Base-by-base conservation (phyloP, 1,140 invertebrate genomes). In the Diabrotica undecimpunctata region DNA sequence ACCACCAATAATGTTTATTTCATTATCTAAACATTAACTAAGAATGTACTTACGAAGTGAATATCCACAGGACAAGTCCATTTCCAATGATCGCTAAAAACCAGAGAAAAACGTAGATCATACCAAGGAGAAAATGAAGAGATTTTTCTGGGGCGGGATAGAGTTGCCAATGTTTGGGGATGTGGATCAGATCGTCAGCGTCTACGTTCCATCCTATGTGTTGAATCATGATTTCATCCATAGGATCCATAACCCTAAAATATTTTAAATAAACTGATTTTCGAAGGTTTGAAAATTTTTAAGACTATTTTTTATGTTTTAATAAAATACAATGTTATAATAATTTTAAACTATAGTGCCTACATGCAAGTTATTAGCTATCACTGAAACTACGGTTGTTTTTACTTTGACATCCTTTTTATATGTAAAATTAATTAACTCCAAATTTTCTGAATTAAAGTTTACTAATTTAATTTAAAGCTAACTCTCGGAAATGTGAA, bases 1-100 rank as follows among this genome's bases (percentile, higher is more conserved):
- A n/a, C 46, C n/a, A n/a, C 46, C 46, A 50, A n/a, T n/a, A n/a
- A n/a, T n/a, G 25, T 25, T 25, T 4, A 25, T 25, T 4, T 25
- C 25, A 4, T 25, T 25, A 25, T 25, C 25, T 25, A 25, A 25
- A 25, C 25, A 25, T 25, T 25, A 25, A 2, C 25, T 25, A 25
- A 25, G 25, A 25, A 51, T 66, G 46, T 51, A 39, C 61, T 67
- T 70, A 70, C 85, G 90, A 85, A 64, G 87, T 85, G 78, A 96
- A 96, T 68, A 96, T 89, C 85, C 90, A 96, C 70, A 96, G 87
- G 66, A 96, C 94, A 13, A 95, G 81, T 38, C 93, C 91, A 78
- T 96, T 96, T 66, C 94, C 94, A 4, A 89, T 75, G 2, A 93
- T 80, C 5, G 92, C 85, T 25, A 90, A 84, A 50, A 92, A 84